Conservation (phyloP, 2,888 invertebrate genomes). For the Balanococcus diminutus region DNA sequence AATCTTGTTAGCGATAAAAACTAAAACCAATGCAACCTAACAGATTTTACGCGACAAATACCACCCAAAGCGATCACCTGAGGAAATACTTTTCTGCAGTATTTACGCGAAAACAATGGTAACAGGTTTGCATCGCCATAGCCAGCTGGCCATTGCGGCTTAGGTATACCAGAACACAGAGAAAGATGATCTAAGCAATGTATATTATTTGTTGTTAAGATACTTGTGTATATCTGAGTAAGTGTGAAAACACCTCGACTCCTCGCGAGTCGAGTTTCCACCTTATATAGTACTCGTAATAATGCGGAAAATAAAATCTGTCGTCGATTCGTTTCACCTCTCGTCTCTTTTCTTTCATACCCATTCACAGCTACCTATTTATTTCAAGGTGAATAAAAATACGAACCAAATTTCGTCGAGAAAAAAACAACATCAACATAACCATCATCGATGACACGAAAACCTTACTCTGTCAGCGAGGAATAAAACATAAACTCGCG, state of each 20-base stretch:
- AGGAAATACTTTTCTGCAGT: background rate
- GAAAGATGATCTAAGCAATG: background rate
- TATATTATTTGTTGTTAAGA: too few relatives aligned
- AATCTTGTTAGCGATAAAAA: background rate
- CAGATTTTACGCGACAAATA: slow-evolving; percentile 31
- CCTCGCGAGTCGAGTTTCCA: background rate
- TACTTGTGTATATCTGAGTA: background rate
- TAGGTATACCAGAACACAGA: background rate
- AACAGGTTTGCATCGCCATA: background rate
- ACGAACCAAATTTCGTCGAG: background rate
- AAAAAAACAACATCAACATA: background rate
- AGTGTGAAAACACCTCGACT: background rate
- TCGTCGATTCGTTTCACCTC: background rate
- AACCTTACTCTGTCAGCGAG: background rate
- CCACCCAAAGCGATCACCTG: slow-evolving; percentile 19
- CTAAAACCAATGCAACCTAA: background rate
- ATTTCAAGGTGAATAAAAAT: background rate
- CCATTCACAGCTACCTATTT: too few relatives aligned
- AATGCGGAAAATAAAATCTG: background rate
- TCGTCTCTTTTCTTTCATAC: background rate
- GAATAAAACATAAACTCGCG: background rate
- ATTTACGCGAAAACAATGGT: slow-evolving; percentile 1
- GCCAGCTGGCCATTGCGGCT: too few relatives aligned
- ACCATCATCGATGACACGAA: background rate
- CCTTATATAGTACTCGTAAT: background rate